Evolutionary conservation across 2,797 vertebrate genomes (phyloP), one percentile per base, ranked within the genome.

Genomic region (Melanotaenia pygmaea): DNA sequence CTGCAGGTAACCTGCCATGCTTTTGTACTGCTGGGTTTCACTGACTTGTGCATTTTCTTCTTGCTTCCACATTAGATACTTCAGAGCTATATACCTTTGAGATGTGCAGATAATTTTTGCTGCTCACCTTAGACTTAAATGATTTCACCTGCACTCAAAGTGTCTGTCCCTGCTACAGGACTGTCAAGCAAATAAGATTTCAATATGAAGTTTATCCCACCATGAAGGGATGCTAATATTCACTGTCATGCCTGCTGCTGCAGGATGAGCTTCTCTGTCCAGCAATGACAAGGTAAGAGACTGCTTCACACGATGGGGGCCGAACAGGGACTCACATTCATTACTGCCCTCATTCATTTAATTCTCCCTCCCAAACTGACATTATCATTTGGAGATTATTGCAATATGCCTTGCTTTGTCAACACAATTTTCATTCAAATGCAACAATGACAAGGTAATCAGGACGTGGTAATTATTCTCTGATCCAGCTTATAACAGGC

Each of bases 211-310:
- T 74, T 58, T 70, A 74, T 79, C 59, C 64, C 82, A 61, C 72
- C 70, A 77, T 68, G 74, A 80, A 71, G 65, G 67, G 58, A 71
- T 80, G 50, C 76, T 82, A 80, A 79, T 70, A 83, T 78, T 76
- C 68, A 74, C 82, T 76, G 79, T 84, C 64, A 73, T 32, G 34
- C 59, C 59, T 74, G 50, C 47, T 43, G 59, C 80, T 14, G 60
- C 50, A 28, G 67, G 68, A 67, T 50, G 24, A 57, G 64, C 77
- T 72, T 63, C 40, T 69, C 62, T 74, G 87, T 79, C 85, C 85
- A 61, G 71, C 77, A 65, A 70, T 85, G 77, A 86, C 88, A 82
- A 76, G 78, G 75, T 88, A 82, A 84, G 84, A 77, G 70, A 80
- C 51, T 58, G 56, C 57, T 54, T 67, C 56, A 69, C 62, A 59